Evolutionary conservation across 2,888 invertebrate genomes (phyloP).

Genomic region (Eilema depressum): DNA sequence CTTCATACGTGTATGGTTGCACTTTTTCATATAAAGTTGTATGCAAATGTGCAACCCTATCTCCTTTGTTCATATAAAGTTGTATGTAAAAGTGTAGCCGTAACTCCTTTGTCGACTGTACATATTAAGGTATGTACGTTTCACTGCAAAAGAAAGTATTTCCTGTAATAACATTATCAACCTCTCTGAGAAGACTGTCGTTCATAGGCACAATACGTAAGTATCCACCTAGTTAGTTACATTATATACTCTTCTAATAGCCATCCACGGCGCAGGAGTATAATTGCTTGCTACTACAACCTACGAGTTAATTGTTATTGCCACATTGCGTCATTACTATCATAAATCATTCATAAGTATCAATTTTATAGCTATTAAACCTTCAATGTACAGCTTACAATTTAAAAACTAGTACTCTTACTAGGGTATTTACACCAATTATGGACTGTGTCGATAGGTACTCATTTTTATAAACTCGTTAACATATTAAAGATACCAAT

Average conservation of each 20-base stretch:
- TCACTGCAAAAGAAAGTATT: too few relatives aligned
- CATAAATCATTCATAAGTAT: slow-evolving; percentile 44
- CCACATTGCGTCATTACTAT: slow-evolving; percentile 26
- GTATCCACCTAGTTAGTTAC: background rate
- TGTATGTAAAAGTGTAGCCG: too few relatives aligned
- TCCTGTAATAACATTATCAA: too few relatives aligned
- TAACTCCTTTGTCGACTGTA: too few relatives aligned
- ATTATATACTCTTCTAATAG: slow-evolving; percentile 14
- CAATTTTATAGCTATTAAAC: slow-evolving; percentile 42
- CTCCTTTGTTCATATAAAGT: too few relatives aligned
- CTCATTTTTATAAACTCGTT: too few relatives aligned
- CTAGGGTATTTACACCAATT: slow-evolving; percentile 1
- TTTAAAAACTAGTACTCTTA: slow-evolving; percentile 17
- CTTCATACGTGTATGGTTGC: too few relatives aligned
- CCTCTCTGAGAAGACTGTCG: background rate
- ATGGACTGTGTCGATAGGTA: background rate
- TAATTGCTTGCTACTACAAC: slow-evolving; percentile 25
- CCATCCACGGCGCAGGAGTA: slow-evolving; percentile 16
- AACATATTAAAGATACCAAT: too few relatives aligned
- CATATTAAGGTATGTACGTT: too few relatives aligned
- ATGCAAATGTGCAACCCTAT: too few relatives aligned
- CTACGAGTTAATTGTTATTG: slow-evolving; percentile 24
- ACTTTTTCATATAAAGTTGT: too few relatives aligned
- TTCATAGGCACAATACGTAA: background rate
- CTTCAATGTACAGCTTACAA: slow-evolving; percentile 26